Evolutionary conservation across 1,140 invertebrate species (phyloP).

Genomic region (Heliconius eleuchia): DNA sequence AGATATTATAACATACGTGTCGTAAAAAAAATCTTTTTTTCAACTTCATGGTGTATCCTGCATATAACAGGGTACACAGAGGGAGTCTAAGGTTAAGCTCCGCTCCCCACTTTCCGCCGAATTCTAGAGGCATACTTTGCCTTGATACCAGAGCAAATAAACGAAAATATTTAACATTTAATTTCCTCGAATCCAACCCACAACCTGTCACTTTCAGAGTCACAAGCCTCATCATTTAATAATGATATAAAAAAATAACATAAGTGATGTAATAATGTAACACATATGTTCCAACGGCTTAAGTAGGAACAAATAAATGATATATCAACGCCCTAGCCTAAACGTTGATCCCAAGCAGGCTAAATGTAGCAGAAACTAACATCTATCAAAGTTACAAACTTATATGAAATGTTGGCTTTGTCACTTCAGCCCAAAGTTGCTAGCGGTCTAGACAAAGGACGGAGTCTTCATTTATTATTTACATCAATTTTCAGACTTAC

Average conservation of each 20-base stretch:
- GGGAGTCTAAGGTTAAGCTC: too few relatives aligned
- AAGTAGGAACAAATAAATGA: neutral
- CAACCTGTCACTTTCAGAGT: too few relatives aligned
- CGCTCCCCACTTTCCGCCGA: too few relatives aligned
- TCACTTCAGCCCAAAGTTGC: constrained; percentile 19
- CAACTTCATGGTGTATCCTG: too few relatives aligned
- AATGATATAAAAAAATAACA: neutral
- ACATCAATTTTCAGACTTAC: constrained; percentile 9
- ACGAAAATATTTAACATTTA: too few relatives aligned
- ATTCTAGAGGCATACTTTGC: too few relatives aligned
- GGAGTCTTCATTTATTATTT: constrained; percentile 13
- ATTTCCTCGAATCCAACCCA: too few relatives aligned
- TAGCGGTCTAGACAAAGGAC: constrained; percentile 22
- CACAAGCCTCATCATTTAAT: neutral
- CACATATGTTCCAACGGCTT: neutral
- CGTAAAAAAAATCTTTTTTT: too few relatives aligned
- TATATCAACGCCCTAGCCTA: neutral
- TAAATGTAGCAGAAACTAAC: constrained; percentile 30
- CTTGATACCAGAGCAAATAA: too few relatives aligned
- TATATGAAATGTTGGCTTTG: constrained; percentile 26
- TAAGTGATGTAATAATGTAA: neutral
- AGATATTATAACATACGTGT: too few relatives aligned
- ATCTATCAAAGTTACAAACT: constrained; percentile 28
- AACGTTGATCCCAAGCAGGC: constrained; percentile 17
- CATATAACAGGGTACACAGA: too few relatives aligned